These are phyloP conservation scores for Neopelma chrysocephalum DNA, from an alignment of 2,797 vertebrate genomes.

Conservation along the genomic window DNA sequence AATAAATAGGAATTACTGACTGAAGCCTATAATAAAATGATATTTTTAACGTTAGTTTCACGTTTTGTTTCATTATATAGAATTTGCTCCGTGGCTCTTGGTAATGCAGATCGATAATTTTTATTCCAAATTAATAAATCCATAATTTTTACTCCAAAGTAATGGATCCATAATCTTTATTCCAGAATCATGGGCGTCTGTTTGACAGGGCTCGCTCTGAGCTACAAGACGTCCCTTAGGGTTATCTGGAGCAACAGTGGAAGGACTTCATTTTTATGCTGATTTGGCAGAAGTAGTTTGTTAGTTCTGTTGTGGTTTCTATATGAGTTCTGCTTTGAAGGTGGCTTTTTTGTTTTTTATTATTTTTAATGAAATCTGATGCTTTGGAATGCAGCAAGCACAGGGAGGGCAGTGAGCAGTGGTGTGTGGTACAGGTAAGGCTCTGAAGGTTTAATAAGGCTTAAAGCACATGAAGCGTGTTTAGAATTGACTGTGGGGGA, in stretches of 20 bases:
- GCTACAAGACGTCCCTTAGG: accelerated
- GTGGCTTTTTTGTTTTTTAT: accelerated
- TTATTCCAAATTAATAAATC: not conserved
- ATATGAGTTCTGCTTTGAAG: not conserved
- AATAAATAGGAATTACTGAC: accelerated
- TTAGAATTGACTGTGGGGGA: not conserved
- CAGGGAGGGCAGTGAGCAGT: not conserved
- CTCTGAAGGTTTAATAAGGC: not conserved
- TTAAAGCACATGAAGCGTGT: accelerated
- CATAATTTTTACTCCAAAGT: accelerated
- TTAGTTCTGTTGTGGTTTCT: not conserved
- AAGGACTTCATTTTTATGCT: not conserved
- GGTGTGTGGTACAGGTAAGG: not conserved
- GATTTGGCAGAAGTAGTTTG: accelerated
- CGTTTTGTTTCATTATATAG: accelerated
- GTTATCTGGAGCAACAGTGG: accelerated
- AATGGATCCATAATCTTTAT: accelerated
- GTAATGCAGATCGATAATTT: accelerated
- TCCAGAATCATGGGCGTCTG: accelerated
- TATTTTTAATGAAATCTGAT: not conserved
- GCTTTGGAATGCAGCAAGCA: not conserved
- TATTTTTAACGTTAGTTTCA: accelerated
- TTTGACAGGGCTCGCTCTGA: accelerated
- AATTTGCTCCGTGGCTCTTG: accelerated
- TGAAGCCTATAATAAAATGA: accelerated